phyloP scores from a whole-genome alignment of 2,888 invertebrate genomes.

The Plagodis pulveraria region DNA sequence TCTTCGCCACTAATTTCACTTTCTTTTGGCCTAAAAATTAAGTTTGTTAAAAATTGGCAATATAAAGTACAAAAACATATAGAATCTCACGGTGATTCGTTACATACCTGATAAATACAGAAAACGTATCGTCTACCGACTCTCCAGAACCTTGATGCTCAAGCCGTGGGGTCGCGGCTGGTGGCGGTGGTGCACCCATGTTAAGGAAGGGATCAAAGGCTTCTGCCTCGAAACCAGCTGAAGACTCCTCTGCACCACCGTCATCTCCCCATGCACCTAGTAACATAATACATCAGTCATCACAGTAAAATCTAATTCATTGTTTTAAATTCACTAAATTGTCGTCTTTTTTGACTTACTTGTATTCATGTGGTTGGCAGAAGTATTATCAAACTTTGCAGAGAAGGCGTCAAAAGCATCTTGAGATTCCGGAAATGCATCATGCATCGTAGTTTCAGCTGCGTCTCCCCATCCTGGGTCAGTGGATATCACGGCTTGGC shows the following conservation, averaged over 20 bases:
- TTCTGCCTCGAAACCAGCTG: conserved; percentile 88
- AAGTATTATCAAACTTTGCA: conserved; percentile 93
- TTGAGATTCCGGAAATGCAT: conserved; percentile 64
- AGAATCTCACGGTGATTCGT: neutral
- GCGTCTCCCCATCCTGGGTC: conserved; percentile 60
- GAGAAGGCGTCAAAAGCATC: conserved; percentile 94
- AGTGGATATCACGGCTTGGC: conserved; percentile 36
- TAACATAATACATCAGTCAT: too few relatives aligned
- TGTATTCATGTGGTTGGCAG: conserved; percentile 63
- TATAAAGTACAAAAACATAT: neutral
- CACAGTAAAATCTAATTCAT: neutral
- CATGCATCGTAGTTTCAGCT: conserved; percentile 60
- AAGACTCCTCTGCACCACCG: conserved; percentile 47
- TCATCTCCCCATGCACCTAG: conserved; percentile 73
- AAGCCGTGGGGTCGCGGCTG: conserved; percentile 87
- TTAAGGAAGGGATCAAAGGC: conserved; percentile 93
- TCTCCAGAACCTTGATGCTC: conserved; percentile 89
- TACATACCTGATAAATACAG: conserved; percentile 89
- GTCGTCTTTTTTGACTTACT: conserved; percentile 46
- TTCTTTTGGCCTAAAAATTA: conserved; percentile 79
- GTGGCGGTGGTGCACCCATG: conserved; percentile 90
- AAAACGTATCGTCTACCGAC: conserved; percentile 92
- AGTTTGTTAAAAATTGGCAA: neutral
- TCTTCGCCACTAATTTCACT: conserved; percentile 53
- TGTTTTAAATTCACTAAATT: neutral